phyloP scores from a whole-genome alignment of 2,888 invertebrate genomes.

The Amphipoea oculea region DNA sequence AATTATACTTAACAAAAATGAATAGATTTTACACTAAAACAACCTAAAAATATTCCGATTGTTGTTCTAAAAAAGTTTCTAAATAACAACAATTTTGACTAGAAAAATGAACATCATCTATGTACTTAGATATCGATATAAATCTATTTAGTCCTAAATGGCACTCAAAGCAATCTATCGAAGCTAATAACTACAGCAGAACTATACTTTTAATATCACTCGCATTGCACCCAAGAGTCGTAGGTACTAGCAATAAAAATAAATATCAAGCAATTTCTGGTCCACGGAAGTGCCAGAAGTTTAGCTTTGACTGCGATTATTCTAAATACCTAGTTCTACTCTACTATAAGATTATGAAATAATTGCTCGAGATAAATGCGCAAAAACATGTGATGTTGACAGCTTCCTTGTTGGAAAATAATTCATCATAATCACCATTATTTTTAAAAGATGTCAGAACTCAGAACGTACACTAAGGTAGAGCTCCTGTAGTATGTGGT shows the following conservation, averaged over 20 bases:
- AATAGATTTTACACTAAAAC: background rate
- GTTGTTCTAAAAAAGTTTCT: background rate
- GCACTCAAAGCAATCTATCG: background rate
- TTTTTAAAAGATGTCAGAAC: background rate
- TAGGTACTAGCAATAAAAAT: conserved; percentile 11
- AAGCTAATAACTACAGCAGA: background rate
- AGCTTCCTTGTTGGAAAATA: conserved; percentile 23
- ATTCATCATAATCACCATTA: conserved; percentile 24
- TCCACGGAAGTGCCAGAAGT: conserved; percentile 20
- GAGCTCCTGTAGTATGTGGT: background rate
- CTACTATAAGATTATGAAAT: conserved; percentile 18
- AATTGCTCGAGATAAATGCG: conserved; percentile 17
- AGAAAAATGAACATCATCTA: background rate
- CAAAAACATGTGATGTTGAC: conserved; percentile 25
- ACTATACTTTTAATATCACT: conserved; percentile 21
- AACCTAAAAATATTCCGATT: background rate
- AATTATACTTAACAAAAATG: background rate
- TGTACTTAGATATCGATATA: no score
- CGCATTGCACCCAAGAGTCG: background rate
- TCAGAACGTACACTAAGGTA: background rate
- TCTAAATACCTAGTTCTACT: conserved; percentile 25
- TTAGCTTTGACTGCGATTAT: background rate
- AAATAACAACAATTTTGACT: background rate
- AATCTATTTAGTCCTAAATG: background rate
- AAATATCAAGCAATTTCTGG: background rate